Evolutionary conservation across 2,888 invertebrate species (phyloP), one percentile per base, ranked within the genome.

Genomic region (Andrena bicolor): DNA sequence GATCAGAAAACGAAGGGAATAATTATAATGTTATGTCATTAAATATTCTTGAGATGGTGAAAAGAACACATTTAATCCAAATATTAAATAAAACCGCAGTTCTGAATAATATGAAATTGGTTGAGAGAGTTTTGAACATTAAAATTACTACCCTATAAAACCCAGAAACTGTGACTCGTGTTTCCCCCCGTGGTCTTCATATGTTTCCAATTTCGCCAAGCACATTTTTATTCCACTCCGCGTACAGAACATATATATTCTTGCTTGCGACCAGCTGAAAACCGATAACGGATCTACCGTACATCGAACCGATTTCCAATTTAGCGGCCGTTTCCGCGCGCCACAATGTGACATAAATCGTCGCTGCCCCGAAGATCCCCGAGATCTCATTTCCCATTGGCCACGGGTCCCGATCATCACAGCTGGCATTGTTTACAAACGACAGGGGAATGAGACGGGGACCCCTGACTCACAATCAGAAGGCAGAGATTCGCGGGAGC

Each of bases 381-480:
- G 41, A 51, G 79, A 77, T 80, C 70, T 60, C 60, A 60, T 80
- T 76, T 70, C 49, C 51, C 70, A 49, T 41, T 8, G 64, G 35
- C 10, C 41, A 41, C 5, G 41, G 6, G 2, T 23, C 23, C 26
- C 58, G 41, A 65, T 77, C 64, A 65, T 32, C 63, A 41, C 8
- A 13, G 41, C 20, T 20, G 2, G 41, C 64, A 51, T 65, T 80
- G 78, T 80, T 64, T 65, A 77, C 70, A 77, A 77, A 71, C 58
- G 77, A 77, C 26, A 8, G 65, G n/a, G 66, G 28, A 65, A 35
- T 20, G 56, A 63, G 70, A 35, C 35, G 41, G n/a, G n/a, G 41
- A 8, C n/a, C 32, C 20, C 20, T 26, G n/a, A 35, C 23, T 41
- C 16, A 16, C 16, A 41, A 41, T 41, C 41, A 4, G 41, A 16